Percentiles rank a stretch among this genome's conserved stretches.
Evolutionary conservation across 1,140 invertebrate species (phyloP).

Genomic region (Brachionus manjavacas): DNA sequence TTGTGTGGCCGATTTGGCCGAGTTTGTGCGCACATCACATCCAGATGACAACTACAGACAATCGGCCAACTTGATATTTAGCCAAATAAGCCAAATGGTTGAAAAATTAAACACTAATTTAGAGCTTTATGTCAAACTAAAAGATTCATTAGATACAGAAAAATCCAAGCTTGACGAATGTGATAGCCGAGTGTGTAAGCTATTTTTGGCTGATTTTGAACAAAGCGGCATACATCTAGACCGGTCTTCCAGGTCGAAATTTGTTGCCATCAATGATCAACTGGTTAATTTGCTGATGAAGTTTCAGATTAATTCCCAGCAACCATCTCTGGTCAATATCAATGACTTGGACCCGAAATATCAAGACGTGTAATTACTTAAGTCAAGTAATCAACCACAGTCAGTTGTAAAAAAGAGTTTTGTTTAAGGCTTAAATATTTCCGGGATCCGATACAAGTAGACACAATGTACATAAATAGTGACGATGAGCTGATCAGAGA

Average conservation of each 20-base stretch:
- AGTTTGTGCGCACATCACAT: constrained; percentile 86
- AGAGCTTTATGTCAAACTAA: constrained; percentile 71
- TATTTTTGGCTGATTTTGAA: constrained; percentile 94
- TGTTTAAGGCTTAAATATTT: background rate
- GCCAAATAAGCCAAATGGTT: constrained; percentile 78
- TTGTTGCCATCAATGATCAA: constrained; percentile 22
- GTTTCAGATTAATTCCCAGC: constrained; percentile 37
- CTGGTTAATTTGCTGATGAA: constrained; percentile 35
- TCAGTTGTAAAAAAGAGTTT: background rate
- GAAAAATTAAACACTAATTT: constrained; percentile 75
- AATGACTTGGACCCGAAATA: background rate
- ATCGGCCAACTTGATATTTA: constrained; percentile 73
- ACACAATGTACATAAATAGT: constrained; percentile 4
- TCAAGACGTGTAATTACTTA: background rate
- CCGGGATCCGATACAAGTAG: background rate
- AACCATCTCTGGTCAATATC: background rate
- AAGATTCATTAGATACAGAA: constrained; percentile 66
- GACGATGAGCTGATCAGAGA: constrained; percentile 65
- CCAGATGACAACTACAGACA: constrained; percentile 68
- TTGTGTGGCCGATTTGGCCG: constrained; percentile 87
- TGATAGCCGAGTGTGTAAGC: constrained; percentile 75
- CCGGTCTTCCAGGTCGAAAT: background rate
- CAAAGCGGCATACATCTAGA: constrained; percentile 85
- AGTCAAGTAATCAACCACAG: background rate
- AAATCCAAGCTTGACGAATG: constrained; percentile 63